Percentiles rank a stretch among this genome's conserved stretches.
These are phyloP conservation scores for Buceros bicornis DNA, from an alignment of 2,797 vertebrate genomes.

Conservation along the genomic window DNA sequence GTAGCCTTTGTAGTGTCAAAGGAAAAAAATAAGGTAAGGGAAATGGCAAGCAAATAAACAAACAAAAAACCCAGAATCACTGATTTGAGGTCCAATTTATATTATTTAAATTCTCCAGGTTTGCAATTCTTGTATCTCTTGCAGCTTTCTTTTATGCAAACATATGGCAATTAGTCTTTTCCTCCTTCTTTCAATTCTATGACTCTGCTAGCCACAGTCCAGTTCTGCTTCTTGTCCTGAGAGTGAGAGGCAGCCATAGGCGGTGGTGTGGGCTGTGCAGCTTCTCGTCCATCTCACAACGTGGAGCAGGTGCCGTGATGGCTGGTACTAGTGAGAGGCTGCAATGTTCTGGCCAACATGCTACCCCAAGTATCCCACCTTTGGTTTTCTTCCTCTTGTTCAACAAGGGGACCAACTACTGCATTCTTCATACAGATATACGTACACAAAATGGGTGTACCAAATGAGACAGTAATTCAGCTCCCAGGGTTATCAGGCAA, in stretches of 20 bases:
- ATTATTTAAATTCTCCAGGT: neutral
- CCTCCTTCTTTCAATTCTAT: neutral
- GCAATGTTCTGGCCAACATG: neutral
- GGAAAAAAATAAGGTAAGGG: neutral
- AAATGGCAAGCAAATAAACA: neutral
- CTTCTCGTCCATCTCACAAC: neutral
- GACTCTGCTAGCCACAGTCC: neutral
- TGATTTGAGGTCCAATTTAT: neutral
- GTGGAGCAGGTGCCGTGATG: rapidly evolving
- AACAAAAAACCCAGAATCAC: too few species aligned
- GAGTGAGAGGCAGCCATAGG: neutral
- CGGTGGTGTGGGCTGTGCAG: neutral
- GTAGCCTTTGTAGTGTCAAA: neutral
- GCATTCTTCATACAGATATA: neutral
- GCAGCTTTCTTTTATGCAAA: neutral
- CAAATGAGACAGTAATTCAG: neutral
- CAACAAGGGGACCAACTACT: neutral
- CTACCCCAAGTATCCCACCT: neutral
- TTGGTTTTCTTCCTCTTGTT: neutral
- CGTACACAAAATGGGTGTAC: neutral
- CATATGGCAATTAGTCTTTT: neutral
- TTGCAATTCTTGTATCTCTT: neutral
- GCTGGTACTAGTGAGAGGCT: neutral
- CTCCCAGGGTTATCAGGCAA: neutral
- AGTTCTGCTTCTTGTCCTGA: neutral